Evolutionary conservation across 2,113 vertebrate genomes (phyloP).

Genomic region (Corydoras maculifer): DNA sequence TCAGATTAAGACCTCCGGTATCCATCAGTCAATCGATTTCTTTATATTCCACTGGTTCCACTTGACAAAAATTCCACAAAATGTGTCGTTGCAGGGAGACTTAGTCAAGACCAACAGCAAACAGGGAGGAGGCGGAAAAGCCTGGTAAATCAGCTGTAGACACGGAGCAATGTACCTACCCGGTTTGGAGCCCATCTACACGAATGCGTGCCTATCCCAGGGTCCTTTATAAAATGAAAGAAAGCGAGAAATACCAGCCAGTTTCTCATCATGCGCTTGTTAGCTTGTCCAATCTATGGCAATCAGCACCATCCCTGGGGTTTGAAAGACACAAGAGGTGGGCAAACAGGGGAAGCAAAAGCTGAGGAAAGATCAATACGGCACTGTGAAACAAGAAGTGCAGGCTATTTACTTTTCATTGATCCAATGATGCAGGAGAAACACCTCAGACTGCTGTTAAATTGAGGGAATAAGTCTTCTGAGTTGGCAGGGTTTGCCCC

Average conservation of each 20-base stretch:
- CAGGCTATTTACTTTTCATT: slow-evolving; percentile 99
- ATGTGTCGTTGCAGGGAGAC: slow-evolving; percentile 43
- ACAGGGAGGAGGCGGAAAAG: slow-evolving; percentile 51
- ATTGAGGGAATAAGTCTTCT: slow-evolving; percentile 93
- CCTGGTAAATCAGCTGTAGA: slow-evolving; percentile 39
- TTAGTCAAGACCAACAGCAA: slow-evolving; percentile 32
- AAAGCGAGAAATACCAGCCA: slow-evolving; percentile 67
- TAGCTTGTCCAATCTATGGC: slow-evolving; percentile 98
- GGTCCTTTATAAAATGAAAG: slow-evolving; percentile 36
- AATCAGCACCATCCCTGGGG: slow-evolving; percentile 96
- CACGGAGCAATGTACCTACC: slow-evolving; percentile 73
- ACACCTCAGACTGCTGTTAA: slow-evolving; percentile 96
- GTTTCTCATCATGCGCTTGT: slow-evolving; percentile 77
- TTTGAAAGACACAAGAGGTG: slow-evolving; percentile 87
- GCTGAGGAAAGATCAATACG: slow-evolving; percentile 99
- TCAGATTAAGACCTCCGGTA: slow-evolving; percentile 53
- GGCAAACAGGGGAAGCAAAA: slow-evolving; percentile 76
- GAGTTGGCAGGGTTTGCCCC: slow-evolving; percentile 51
- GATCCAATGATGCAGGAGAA: slow-evolving; percentile 99
- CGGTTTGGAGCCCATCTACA: slow-evolving; percentile 51
- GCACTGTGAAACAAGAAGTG: slow-evolving; percentile 96
- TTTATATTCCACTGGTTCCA: slow-evolving; percentile 30
- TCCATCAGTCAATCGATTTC: slow-evolving; percentile 36
- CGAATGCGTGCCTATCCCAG: slow-evolving; percentile 47
- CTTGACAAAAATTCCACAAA: slow-evolving; percentile 49